A percentile compares a stretch with the other conserved stretches of the same genome.
phyloP scores from a whole-genome alignment of 2,113 vertebrate genomes.

The Felis catus region F.catus_Fca126_mat1.0 CM031418.1:76577501-76578000 shows the following conservation, averaged over 20 bases:
- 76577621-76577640: too few relatives aligned
- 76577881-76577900: not conserved
- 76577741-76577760: not conserved
- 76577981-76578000: not conserved
- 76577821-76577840: not conserved
- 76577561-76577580: too few relatives aligned
- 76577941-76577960: not conserved
- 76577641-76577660: too few relatives aligned
- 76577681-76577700: not conserved
- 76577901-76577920: conserved; percentile 23
- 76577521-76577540: too few relatives aligned
- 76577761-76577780: not conserved
- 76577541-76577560: too few relatives aligned
- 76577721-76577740: not conserved
- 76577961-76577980: not conserved
- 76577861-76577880: conserved; percentile 20
- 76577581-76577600: too few relatives aligned
- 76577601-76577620: too few relatives aligned
- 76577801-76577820: not conserved
- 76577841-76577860: not conserved
- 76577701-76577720: not conserved
- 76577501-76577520: too few relatives aligned
- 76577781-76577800: not conserved
- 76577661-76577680: not conserved
- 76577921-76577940: not conserved